These are phyloP conservation scores for Psettodes erumei DNA, from an alignment of 2,113 vertebrate genomes.

Conservation along the genomic window DNA sequence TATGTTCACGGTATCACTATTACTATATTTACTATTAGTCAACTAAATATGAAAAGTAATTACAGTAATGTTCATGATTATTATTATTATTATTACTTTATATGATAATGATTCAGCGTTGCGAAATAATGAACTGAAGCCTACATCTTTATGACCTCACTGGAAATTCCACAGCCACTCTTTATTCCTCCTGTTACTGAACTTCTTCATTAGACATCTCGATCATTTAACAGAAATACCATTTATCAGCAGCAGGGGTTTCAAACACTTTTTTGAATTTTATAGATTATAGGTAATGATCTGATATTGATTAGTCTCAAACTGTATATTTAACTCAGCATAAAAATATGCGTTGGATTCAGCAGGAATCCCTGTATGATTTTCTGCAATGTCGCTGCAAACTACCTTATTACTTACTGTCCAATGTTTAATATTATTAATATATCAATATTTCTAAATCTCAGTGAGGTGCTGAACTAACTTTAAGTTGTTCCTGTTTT, in stretches of 20 bases:
- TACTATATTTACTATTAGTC: neutral
- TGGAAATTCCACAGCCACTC: conserved; percentile 63
- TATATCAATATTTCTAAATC: neutral
- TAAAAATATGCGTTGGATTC: neutral
- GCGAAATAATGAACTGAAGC: conserved; percentile 25
- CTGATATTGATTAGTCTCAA: neutral
- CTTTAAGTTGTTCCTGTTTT: conserved; percentile 15
- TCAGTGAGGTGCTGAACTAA: neutral
- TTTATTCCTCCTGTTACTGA: conserved; percentile 28
- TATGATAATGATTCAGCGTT: neutral
- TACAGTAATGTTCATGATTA: no score
- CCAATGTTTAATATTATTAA: neutral
- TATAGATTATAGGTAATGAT: neutral
- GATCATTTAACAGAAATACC: neutral
- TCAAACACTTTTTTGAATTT: neutral
- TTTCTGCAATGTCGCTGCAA: neutral
- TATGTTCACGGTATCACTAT: neutral
- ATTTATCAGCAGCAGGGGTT: neutral
- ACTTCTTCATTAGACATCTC: neutral
- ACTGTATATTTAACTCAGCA: neutral
- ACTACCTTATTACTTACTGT: neutral
- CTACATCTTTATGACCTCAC: conserved; percentile 56
- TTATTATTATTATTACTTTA: no score
- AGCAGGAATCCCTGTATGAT: neutral
- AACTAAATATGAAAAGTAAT: neutral